Conservation (phyloP, 2,888 invertebrate species). For the Eupelmus urozonus region DNA sequence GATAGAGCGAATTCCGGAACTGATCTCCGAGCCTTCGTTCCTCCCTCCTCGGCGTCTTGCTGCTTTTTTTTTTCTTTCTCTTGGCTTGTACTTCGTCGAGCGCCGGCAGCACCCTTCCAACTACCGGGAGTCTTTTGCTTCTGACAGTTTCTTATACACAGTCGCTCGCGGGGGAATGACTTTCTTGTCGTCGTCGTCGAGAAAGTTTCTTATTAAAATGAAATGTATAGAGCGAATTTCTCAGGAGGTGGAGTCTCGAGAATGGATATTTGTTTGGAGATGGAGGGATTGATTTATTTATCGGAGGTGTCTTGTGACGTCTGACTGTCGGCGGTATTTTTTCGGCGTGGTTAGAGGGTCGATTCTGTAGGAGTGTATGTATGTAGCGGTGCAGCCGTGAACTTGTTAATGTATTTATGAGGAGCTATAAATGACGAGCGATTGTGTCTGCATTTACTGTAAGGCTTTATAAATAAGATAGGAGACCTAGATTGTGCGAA, state of each 20-base stretch:
- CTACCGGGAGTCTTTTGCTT: conserved; percentile 42
- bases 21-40: conserved; percentile 49
- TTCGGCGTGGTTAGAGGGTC: no score
- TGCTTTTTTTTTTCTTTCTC: conserved; percentile 10
- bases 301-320: neutral
- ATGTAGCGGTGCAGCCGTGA: neutral
- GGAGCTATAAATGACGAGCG: conserved; percentile 15
- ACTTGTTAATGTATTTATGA: conserved; percentile 22
- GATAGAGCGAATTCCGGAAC: conserved; percentile 55
- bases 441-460: no score
- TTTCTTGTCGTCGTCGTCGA: conserved; percentile 41
- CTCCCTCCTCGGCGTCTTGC: neutral
- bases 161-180: conserved; percentile 46
- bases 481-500: no score
- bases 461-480: no score
- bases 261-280: neutral
- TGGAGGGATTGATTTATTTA: conserved; percentile 6
- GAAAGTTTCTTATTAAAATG: conserved; percentile 53
- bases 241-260: no score
- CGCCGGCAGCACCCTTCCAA: conserved; percentile 15
- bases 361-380: no score
- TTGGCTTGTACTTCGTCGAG: neutral
- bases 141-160: conserved; percentile 53
- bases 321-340: no score
- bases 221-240: conserved; percentile 38